phyloP scores from a whole-genome alignment of 2,797 vertebrate species.

The Silurus lanzhouensis region DNA sequence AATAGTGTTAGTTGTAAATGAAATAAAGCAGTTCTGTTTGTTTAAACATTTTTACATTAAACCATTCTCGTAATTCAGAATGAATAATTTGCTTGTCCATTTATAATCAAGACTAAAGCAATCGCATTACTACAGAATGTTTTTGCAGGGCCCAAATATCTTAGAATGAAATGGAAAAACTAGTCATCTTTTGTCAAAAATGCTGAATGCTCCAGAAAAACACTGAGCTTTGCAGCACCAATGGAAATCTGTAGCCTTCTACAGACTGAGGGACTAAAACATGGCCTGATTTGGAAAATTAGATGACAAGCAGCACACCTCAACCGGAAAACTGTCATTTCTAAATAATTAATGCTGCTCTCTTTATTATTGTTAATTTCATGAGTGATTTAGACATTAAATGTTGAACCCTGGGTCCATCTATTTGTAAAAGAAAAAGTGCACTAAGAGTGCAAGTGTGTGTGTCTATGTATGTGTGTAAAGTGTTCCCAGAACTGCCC shows the following conservation, averaged over 20 bases:
- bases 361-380: conserved; percentile 12
- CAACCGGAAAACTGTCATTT: not conserved
- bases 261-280: not conserved
- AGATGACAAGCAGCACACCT: not conserved
- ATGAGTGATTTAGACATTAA: conserved; percentile 25
- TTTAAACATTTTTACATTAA: not conserved
- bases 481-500: not conserved
- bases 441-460: not conserved
- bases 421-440: not conserved
- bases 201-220: not conserved
- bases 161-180: not conserved
- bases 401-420: conserved; percentile 37
- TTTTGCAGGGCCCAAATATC: not conserved
- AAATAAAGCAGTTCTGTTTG: not conserved
- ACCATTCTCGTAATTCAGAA: not conserved
- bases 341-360: not conserved
- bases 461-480: not conserved
- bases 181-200: not conserved
- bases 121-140: not conserved
- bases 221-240: not conserved
- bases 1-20: too few relatives aligned
- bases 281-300: not conserved
- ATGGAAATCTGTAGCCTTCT: not conserved
- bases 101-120: not conserved
- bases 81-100: not conserved